These are phyloP conservation scores for Busseola fusca DNA, from an alignment of 2,888 invertebrate genomes.

Conservation along the genomic window DNA sequence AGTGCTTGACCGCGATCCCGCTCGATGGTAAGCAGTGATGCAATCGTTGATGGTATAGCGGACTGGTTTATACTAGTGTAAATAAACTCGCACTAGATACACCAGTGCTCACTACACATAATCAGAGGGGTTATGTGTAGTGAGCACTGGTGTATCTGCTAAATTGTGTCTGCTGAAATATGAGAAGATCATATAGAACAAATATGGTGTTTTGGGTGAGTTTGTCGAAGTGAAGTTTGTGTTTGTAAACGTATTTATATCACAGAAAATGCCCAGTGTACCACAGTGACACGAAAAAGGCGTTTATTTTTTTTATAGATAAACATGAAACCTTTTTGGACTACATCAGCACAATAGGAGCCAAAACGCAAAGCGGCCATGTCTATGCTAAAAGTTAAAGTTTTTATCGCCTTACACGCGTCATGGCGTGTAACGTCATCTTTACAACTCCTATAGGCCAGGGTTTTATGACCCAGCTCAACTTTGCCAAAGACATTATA, in stretches of 20 bases:
- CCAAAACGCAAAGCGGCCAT: conserved; percentile 30
- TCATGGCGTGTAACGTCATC: conserved; percentile 57
- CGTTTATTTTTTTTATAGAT: neutral
- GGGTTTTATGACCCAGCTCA: conserved; percentile 48
- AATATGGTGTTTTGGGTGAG: neutral
- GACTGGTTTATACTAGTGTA: too few relatives aligned
- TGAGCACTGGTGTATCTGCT: too few relatives aligned
- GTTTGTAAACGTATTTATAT: neutral
- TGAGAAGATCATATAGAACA: too few relatives aligned
- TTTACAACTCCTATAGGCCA: conserved; percentile 63
- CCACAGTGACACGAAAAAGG: neutral
- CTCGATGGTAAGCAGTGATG: too few relatives aligned
- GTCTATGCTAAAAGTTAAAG: conserved; percentile 49
- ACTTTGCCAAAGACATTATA: conserved; percentile 52
- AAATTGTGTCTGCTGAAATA: neutral
- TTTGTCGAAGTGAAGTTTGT: neutral
- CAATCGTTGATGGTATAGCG: too few relatives aligned
- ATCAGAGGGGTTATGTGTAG: too few relatives aligned
- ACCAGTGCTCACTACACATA: too few relatives aligned
- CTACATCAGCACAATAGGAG: conserved; percentile 24
- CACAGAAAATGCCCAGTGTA: neutral
- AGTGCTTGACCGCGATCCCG: too few relatives aligned
- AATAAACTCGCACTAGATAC: too few relatives aligned
- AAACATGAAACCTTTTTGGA: conserved; percentile 23
- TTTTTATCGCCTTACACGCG: conserved; percentile 49